Conservation (phyloP, 2,888 invertebrate species). For the Heliconius charithonia region DNA sequence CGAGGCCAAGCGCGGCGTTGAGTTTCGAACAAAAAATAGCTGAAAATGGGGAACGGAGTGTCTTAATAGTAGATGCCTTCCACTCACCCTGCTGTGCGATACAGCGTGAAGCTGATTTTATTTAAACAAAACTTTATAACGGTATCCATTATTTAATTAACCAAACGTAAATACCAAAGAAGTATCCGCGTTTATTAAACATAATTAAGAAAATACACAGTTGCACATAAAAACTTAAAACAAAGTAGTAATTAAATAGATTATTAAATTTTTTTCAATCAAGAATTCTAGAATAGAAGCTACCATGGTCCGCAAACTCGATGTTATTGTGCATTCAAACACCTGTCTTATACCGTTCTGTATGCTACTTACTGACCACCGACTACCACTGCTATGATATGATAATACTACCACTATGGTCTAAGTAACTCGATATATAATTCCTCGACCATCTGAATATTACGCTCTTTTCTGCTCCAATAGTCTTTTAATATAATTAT, state of each 20-base stretch:
- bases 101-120: background rate
- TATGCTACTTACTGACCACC: conserved; percentile 42
- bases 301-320: conserved; percentile 37
- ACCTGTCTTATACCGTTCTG: conserved; percentile 49
- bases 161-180: background rate
- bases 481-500: conserved; percentile 52
- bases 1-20: no score
- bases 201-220: background rate
- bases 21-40: no score
- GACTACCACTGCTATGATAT: conserved; percentile 18
- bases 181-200: background rate
- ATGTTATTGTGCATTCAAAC: conserved; percentile 48
- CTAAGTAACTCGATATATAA: conserved; percentile 13
- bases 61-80: no score
- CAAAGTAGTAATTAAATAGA: conserved; percentile 15
- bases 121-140: conserved; percentile 10
- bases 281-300: conserved; percentile 25
- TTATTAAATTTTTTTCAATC: conserved; percentile 19
- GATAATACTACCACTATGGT: conserved; percentile 37
- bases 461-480: conserved; percentile 49
- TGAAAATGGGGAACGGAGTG: no score
- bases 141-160: conserved; percentile 5
- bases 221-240: background rate
- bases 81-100: no score
- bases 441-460: conserved; percentile 12